Percentiles rank a stretch among this genome's conserved stretches.
These are phyloP conservation scores for Eidolon helvum DNA, from an alignment of 2,113 vertebrate genomes.

Conservation along the genomic window DNA sequence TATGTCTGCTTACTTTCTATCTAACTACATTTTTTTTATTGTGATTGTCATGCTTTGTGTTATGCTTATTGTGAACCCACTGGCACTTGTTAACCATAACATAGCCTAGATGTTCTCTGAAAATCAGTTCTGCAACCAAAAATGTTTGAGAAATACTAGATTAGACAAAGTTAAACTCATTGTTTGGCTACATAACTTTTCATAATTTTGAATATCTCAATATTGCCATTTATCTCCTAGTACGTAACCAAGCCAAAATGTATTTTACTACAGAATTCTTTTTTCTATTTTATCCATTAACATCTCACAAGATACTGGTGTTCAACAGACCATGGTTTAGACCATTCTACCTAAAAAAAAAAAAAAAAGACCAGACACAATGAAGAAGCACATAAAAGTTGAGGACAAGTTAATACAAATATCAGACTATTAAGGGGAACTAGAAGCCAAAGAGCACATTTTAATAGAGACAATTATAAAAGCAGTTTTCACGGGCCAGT, in stretches of 20 bases:
- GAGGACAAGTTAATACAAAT: slow-evolving; percentile 44
- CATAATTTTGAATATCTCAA: not conserved
- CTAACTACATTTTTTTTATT: not conserved
- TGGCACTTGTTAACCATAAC: not conserved
- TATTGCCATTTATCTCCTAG: not conserved
- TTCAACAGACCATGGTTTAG: not conserved
- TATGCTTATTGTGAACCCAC: not conserved
- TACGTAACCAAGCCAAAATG: not conserved
- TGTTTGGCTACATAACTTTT: not conserved
- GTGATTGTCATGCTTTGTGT: not conserved
- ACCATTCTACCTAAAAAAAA: not conserved
- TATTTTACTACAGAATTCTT: not conserved
- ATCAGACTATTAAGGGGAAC: not conserved
- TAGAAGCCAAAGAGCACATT: slow-evolving; percentile 1
- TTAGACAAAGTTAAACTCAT: not conserved
- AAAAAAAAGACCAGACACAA: not conserved
- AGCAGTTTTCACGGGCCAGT: not conserved
- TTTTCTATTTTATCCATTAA: not conserved
- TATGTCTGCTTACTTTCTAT: not conserved
- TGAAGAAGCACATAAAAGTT: slow-evolving; percentile 46
- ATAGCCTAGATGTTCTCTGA: not conserved
- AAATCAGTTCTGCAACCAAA: not conserved
- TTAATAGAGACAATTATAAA: not conserved
- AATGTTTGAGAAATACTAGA: not conserved
- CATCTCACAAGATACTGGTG: not conserved